Base-by-base conservation (phyloP, 2,113 vertebrate genomes). In the Fulica atra region DNA sequence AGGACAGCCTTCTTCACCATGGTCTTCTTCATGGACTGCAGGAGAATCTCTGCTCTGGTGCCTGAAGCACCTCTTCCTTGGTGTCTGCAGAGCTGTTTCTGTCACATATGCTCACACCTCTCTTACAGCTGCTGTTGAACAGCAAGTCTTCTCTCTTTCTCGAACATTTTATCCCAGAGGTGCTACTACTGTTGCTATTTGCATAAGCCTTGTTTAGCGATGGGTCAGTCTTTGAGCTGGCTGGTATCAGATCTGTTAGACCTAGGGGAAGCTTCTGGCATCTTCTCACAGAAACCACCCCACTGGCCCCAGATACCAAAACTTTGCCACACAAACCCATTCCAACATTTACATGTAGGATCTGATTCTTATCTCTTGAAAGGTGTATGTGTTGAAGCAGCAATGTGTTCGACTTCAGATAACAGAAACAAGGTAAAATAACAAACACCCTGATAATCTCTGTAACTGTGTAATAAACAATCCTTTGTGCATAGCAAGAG, bases 111-210 rank as follows among this genome's bases (percentile, higher is more conserved):
- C 6, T 38, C 59, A 53, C 15, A 65, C 12, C 9, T 86, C 4
- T 20, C 13, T 24, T 33, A 12, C 7, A 4, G 12, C 7, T 64
- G 21, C 35, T 28, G 25, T 36, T 63, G 9, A 1, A 2, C 19
- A 38, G 20, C 56, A 48, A 31, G 11, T 56, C 48, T 56, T 74
- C 40, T 16, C 16, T 20, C 29, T 29, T 44, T 77, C 63, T 54
- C 26, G 40, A 29, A 10, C 35, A 28, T 0, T 2, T 26, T 63
- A 15, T 40, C 12, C 2, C 13, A 28, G 21, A 51, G 15, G 57
- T 1, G 0, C 38, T 59, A 11, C 35, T 7, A n/a, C 33, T 1
- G 1, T 9, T 1, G 0, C 42, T 73, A 51, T 36, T 11, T 8
- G 31, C 16, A 40, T 88, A 7, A 1, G 29, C 59, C 15, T 57